Conservation (phyloP, 2,888 invertebrate genomes). For the Pecten maximus region DNA sequence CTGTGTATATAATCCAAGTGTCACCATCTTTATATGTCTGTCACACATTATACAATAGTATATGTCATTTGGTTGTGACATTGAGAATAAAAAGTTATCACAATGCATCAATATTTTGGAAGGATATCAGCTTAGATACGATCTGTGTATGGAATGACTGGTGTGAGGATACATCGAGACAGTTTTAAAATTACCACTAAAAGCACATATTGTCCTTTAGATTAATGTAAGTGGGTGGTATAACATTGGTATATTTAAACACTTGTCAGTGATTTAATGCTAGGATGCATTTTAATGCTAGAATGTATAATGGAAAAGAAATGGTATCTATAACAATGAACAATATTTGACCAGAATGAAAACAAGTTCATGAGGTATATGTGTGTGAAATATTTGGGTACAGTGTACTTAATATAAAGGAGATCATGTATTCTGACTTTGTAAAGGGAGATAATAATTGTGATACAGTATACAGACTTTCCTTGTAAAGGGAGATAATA, state of each 20-base stretch:
- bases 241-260: not conserved
- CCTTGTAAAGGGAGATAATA: constrained; percentile 17
- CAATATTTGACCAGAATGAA: not conserved
- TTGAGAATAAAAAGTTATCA: not conserved
- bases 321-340: not conserved
- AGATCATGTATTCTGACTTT: too few relatives aligned
- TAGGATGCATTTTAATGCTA: not conserved
- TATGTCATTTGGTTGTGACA: not conserved
- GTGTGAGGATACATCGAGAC: not conserved
- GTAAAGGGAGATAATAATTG: not conserved
- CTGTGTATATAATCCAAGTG: not conserved
- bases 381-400: not conserved
- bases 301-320: not conserved
- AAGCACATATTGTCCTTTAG: not conserved
- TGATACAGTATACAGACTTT: not conserved
- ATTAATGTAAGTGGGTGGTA: not conserved
- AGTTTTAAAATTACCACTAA: not conserved
- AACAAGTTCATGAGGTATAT: not conserved
- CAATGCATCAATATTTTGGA: not conserved
- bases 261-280: not conserved
- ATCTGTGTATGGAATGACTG: not conserved
- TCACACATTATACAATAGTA: not conserved
- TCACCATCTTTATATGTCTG: not conserved
- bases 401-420: not conserved
- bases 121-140: not conserved